Conservation (phyloP, 2,888 invertebrate genomes). For the Ariolimax columbianus region DNA sequence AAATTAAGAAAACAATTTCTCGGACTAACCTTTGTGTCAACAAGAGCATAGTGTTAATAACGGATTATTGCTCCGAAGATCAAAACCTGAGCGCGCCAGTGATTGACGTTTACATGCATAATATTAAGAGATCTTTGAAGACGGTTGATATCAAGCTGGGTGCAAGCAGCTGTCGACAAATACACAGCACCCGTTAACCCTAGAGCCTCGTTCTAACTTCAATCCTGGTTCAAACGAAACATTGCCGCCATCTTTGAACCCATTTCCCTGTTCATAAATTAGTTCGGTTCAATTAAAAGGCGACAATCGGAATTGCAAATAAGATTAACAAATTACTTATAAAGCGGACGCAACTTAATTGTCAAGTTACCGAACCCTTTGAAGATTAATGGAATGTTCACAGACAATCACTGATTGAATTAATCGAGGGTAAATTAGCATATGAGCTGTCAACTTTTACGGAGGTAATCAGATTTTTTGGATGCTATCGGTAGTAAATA, state of each 20-base stretch:
- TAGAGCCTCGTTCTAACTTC: neutral
- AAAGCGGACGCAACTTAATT: conserved; percentile 21
- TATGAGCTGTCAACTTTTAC: neutral
- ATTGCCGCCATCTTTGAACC: neutral
- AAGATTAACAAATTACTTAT: conserved; percentile 34
- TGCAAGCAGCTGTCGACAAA: neutral
- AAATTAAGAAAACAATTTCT: neutral
- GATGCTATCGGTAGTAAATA: too few relatives aligned
- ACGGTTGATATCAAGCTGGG: neutral
- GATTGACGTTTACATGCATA: conserved; percentile 15
- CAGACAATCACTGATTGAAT: neutral
- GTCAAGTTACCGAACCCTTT: neutral
- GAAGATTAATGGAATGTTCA: conserved; percentile 21
- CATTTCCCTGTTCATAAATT: conserved; percentile 22
- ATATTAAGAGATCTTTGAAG: conserved; percentile 15
- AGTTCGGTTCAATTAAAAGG: neutral
- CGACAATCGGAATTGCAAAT: conserved; percentile 24
- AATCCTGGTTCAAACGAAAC: neutral
- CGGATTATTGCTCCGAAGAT: neutral
- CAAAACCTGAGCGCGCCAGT: neutral
- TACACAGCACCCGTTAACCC: neutral
- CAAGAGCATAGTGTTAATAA: neutral
- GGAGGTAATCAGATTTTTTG: neutral
- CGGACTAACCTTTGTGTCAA: neutral
- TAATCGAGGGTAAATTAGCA: neutral